Percentiles rank a stretch among this genome's conserved stretches.
These are phyloP conservation scores for Lithophane semibrunnea DNA, from an alignment of 2,888 invertebrate genomes.

Conservation along the genomic window DNA sequence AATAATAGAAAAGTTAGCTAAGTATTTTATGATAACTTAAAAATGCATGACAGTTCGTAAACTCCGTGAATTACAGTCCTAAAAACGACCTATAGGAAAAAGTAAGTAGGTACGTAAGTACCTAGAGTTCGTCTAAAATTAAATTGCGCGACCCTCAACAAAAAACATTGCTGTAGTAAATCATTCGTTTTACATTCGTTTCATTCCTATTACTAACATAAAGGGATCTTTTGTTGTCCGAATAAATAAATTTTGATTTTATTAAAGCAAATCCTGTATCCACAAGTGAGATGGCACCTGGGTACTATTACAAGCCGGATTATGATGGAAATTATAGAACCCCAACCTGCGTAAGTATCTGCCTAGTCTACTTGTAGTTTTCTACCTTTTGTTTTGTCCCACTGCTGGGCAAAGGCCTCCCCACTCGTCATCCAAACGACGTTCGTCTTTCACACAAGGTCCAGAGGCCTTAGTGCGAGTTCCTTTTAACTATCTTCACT, in stretches of 20 bases:
- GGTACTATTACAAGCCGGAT: slow-evolving; percentile 72
- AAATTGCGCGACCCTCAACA: background rate
- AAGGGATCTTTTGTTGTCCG: too few relatives aligned
- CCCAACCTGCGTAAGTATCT: slow-evolving; percentile 28
- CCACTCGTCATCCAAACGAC: too few relatives aligned
- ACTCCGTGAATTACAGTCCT: slow-evolving; percentile 75
- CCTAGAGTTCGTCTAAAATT: background rate
- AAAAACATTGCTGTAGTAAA: background rate
- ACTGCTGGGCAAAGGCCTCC: too few relatives aligned
- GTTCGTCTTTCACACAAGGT: too few relatives aligned
- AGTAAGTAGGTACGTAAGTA: slow-evolving; percentile 84
- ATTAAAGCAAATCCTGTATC: background rate
- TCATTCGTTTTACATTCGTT: background rate
- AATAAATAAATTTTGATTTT: too few relatives aligned
- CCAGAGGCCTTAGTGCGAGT: too few relatives aligned
- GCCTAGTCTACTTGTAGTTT: background rate
- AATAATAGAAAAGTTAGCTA: background rate
- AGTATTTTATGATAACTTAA: slow-evolving; percentile 19
- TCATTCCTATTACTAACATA: too few relatives aligned
- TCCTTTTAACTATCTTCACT: too few relatives aligned
- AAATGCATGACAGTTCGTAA: slow-evolving; percentile 72
- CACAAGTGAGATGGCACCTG: slow-evolving; percentile 84
- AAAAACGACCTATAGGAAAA: slow-evolving; percentile 75
- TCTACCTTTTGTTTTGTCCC: too few relatives aligned
- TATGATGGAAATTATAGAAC: background rate